phyloP scores from a whole-genome alignment of 2,888 invertebrate species.

The Neuroscelio doddi region DNA sequence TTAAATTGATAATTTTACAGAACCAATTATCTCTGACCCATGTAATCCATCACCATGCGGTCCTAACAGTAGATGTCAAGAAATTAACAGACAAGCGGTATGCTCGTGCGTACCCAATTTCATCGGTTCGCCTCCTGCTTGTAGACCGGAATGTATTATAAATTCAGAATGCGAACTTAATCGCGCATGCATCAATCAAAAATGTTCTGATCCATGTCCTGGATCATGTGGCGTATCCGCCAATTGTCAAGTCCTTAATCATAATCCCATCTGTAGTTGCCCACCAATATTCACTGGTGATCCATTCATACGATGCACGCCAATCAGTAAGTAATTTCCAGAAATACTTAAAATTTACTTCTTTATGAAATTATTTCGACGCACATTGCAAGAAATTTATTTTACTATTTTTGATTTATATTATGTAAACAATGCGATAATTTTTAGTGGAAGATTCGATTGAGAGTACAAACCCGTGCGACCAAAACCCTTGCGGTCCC shows the following conservation, averaged over 20 bases:
- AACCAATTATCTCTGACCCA: constrained; percentile 53
- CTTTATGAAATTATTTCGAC: constrained; percentile 11
- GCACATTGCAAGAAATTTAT: not conserved
- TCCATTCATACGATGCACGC: constrained; percentile 67
- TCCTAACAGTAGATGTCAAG: constrained; percentile 80
- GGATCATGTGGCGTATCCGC: constrained; percentile 73
- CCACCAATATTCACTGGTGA: constrained; percentile 68
- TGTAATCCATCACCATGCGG: constrained; percentile 73
- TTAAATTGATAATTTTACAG: too few relatives aligned
- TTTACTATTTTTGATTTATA: constrained; percentile 31
- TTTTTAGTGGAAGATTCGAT: constrained; percentile 17
- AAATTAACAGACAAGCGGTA: constrained; percentile 77
- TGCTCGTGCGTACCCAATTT: constrained; percentile 72
- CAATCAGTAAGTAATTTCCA: constrained; percentile 40
- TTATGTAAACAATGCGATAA: constrained; percentile 51
- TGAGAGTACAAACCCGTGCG: constrained; percentile 71
- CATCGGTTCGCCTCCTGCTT: constrained; percentile 70
- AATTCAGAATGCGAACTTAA: constrained; percentile 74
- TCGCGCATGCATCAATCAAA: constrained; percentile 70
- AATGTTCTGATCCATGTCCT: constrained; percentile 72
- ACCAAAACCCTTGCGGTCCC: constrained; percentile 73
- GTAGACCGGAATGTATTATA: constrained; percentile 70
- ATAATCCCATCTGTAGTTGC: constrained; percentile 74
- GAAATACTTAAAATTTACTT: constrained; percentile 5
- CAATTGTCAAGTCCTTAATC: constrained; percentile 72